Evolutionary conservation across 1,140 invertebrate species (phyloP).

Genomic region (Stegodyphus dumicola): DNA sequence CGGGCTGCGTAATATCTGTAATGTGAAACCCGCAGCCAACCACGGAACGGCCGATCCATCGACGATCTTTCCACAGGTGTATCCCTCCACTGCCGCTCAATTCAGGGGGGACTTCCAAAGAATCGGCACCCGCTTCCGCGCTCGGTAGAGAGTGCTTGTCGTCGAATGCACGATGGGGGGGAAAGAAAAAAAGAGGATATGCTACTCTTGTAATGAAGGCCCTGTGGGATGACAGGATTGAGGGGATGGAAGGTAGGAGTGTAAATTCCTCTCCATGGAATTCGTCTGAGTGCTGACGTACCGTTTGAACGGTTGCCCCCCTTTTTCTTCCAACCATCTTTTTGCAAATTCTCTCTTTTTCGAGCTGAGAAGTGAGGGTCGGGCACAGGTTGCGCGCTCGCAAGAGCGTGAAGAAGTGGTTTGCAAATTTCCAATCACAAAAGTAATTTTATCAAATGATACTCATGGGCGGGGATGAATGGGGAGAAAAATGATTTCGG

Average conservation of each 20-base stretch:
- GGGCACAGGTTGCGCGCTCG: not conserved
- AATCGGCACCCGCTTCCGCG: not conserved
- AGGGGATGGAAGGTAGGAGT: not conserved
- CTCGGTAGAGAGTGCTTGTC: conserved; percentile 3
- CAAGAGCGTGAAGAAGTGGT: conserved; percentile 40
- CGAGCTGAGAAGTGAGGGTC: not conserved
- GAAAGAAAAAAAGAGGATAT: not conserved
- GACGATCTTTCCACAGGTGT: not conserved
- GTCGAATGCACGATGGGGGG: too few relatives aligned
- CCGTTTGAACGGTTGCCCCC: not conserved
- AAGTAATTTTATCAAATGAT: conserved; percentile 57
- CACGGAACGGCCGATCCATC: not conserved
- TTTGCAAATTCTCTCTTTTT: not conserved
- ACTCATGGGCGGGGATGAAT: not conserved
- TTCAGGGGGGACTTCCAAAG: not conserved
- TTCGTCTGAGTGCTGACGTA: conserved; percentile 49
- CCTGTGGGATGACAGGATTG: not conserved
- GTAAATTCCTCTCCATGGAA: conserved; percentile 42
- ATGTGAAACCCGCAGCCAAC: conserved; percentile 52
- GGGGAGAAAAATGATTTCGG: not conserved
- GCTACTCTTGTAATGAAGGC: conserved; percentile 23
- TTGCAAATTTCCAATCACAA: conserved; percentile 57
- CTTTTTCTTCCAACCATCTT: not conserved
- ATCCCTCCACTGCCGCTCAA: too few relatives aligned
- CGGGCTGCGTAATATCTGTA: conserved; percentile 54